Base-by-base conservation (phyloP, 2,113 vertebrate genomes). In the Mungos mungo region DNA sequence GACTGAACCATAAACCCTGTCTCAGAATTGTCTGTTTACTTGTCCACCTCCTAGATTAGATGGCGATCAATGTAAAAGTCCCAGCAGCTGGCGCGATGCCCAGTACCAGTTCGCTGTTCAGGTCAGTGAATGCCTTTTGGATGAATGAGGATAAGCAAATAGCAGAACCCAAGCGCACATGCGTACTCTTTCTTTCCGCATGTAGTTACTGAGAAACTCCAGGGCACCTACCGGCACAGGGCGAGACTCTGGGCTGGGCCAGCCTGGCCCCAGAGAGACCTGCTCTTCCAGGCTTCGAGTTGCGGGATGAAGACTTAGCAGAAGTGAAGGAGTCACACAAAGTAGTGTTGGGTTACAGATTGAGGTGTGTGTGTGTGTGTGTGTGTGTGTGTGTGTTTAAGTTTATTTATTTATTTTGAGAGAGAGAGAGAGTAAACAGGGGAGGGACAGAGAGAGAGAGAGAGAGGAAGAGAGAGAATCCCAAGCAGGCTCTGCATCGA, bases 21-120 rank as follows among this genome's bases (percentile, higher is more conserved):
- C 72, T 92, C 81, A 25, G 88, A 35, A 81, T 88, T 72, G 57
- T 87, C 80, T 97, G 52, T 85, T 77, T 84, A 50, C 86, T 82
- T 88, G 71, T 74, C 71, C 25, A 3, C 31, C 19, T 88, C 15
- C 57, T 79, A 76, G 92, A 76, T 96, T 86, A 90, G 88, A 74
- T 50, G 72, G 82, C 29, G 65, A 63, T 88, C 35, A 27, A 60
- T 31, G 88, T 60, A 12, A n/a, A 87, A 84, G 92, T 52, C 72
- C 45, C 38, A 10, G 74, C n/a, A n/a, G 52, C 14, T 52, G 50
- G 33, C 86, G 15, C 33, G n/a, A 47, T 77, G 69, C 74, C 86
- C 45, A 60, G 25, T 6, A 38, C 25, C 87, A 11, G 5, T 65
- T 29, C 11, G 12, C 50, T 35, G 5, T 85, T 85, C 77, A 72